Evolutionary conservation across 2,888 invertebrate genomes (phyloP).

Genomic region (Tenthredo notha): DNA sequence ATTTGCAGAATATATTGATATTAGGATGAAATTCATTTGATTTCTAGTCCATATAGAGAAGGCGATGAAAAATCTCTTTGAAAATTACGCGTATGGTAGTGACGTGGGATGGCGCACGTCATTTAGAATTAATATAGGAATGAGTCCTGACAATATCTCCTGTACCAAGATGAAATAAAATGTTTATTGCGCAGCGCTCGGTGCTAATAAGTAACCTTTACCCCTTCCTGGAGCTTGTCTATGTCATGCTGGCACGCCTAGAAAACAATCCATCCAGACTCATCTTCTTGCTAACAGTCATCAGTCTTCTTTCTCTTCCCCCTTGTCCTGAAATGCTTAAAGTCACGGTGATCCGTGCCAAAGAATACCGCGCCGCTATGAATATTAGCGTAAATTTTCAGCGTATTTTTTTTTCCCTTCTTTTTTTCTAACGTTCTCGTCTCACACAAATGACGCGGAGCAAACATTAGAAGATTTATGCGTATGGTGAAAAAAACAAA

Average conservation of each 20-base stretch:
- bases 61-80: neutral
- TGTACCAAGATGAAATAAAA: slow-evolving; percentile 1
- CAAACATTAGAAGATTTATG: neutral
- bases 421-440: neutral
- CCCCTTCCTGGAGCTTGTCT: slow-evolving; percentile 36
- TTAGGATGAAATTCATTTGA: neutral
- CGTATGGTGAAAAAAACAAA: neutral
- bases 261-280: slow-evolving; percentile 52
- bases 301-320: slow-evolving; percentile 32
- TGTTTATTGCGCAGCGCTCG: slow-evolving; percentile 28
- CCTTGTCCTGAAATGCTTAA: slow-evolving; percentile 15
- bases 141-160: slow-evolving; percentile 34
- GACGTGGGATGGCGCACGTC: neutral
- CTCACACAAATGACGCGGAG: neutral
- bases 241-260: slow-evolving; percentile 52
- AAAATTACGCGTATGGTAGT: neutral
- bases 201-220: slow-evolving; percentile 51
- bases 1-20: neutral
- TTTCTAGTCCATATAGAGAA: neutral
- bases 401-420: neutral
- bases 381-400: neutral
- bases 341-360: slow-evolving; percentile 36
- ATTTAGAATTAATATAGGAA: neutral
- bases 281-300: slow-evolving; percentile 40
- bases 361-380: neutral